A percentile compares a stretch with the other conserved stretches of the same genome.
Evolutionary conservation across 1,140 invertebrate species (phyloP).

Genomic region (Calephelis virginiensis): DNA sequence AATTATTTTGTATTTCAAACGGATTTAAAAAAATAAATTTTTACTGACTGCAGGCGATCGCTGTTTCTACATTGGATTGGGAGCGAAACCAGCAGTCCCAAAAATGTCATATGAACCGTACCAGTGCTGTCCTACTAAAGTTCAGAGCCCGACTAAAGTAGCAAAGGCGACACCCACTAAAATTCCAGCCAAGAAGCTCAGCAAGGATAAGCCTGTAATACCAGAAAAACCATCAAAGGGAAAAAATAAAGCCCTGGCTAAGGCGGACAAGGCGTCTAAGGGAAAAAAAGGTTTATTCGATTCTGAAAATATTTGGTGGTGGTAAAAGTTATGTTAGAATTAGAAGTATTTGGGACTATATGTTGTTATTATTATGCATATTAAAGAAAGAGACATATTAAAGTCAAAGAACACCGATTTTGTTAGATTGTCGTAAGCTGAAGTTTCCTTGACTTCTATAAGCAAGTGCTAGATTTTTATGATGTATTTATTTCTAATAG

Average conservation of each 20-base stretch:
- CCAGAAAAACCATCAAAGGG: slow-evolving; percentile 60
- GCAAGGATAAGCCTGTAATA: slow-evolving; percentile 58
- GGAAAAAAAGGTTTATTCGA: slow-evolving; percentile 90
- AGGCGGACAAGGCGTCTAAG: slow-evolving; percentile 79
- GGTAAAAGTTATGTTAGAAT: slow-evolving; percentile 73
- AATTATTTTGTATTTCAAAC: slow-evolving; percentile 56
- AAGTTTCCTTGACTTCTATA: slow-evolving; percentile 69
- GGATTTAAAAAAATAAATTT: slow-evolving; percentile 72
- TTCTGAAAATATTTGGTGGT: slow-evolving; percentile 86
- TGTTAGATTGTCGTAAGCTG: slow-evolving; percentile 56
- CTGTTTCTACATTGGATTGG: slow-evolving; percentile 96
- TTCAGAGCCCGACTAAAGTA: slow-evolving; percentile 84
- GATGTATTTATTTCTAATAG: slow-evolving; percentile 60
- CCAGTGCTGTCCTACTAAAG: slow-evolving; percentile 93
- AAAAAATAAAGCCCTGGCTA: slow-evolving; percentile 75
- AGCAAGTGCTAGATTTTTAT: slow-evolving; percentile 68
- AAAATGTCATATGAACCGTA: slow-evolving; percentile 90
- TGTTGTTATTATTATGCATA: slow-evolving; percentile 55
- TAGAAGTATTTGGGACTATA: slow-evolving; percentile 33
- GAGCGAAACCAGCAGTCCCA: slow-evolving; percentile 88
- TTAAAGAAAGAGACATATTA: slow-evolving; percentile 72
- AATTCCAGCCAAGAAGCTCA: slow-evolving; percentile 64
- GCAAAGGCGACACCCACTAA: slow-evolving; percentile 82
- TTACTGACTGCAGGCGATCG: slow-evolving; percentile 90
- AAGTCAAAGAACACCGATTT: slow-evolving; percentile 1